Conservation (phyloP, 2,797 vertebrate species). For the Tragopan temminckii region DNA sequence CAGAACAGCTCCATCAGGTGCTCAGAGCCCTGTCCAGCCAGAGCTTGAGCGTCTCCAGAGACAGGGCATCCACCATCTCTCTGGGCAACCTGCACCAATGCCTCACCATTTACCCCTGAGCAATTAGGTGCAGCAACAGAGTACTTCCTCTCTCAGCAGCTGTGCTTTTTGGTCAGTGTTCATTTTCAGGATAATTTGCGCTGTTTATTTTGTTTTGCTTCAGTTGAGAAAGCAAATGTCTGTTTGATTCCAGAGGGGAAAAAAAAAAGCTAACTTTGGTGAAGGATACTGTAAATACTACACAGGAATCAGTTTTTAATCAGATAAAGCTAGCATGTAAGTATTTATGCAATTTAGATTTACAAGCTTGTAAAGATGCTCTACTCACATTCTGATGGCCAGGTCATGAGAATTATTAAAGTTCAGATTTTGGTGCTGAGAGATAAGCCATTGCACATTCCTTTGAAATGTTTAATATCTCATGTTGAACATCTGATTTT, state of each 20-base stretch:
- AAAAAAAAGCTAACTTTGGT: neutral
- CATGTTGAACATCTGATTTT: neutral
- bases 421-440: neutral
- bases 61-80: too few species aligned
- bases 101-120: neutral
- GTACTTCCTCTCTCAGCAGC: neutral
- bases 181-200: neutral
- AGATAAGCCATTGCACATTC: neutral
- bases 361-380: neutral
- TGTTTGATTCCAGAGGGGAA: neutral
- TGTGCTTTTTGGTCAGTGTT: neutral
- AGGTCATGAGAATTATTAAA: neutral
- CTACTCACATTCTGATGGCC: neutral
- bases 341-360: neutral
- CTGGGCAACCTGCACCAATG: too few species aligned
- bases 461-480: neutral
- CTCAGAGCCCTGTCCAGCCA: too few species aligned
- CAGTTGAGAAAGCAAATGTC: constrained; percentile 24
- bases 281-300: neutral
- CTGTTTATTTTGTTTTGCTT: constrained; percentile 28
- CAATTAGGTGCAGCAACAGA: neutral
- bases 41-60: too few species aligned
- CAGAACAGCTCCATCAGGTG: too few species aligned
- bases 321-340: neutral
- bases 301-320: neutral